phyloP scores from a whole-genome alignment of 2,113 vertebrate genomes.

The Oceanites oceanicus region DNA sequence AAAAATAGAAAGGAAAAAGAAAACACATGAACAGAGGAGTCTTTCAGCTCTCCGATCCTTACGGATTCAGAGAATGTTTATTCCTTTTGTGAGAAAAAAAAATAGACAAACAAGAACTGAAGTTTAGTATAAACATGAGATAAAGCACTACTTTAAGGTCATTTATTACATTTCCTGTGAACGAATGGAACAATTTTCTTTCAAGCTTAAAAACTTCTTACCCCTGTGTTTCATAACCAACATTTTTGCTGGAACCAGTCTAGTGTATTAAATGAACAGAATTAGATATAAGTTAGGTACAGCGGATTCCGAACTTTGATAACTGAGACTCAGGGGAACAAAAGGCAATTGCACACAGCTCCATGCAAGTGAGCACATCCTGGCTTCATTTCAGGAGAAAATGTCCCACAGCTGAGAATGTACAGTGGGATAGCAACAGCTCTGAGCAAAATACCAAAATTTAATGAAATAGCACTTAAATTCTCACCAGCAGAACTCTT shows the following conservation, averaged over 20 bases:
- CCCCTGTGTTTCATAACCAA: background rate
- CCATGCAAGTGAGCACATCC: background rate
- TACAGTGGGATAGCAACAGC: background rate
- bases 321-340: background rate
- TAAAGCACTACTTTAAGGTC: background rate
- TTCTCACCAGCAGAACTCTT: background rate
- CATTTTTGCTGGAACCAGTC: background rate
- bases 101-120: background rate
- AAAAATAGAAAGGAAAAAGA: background rate
- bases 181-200: background rate
- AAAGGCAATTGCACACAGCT: background rate
- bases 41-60: background rate
- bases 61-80: background rate
- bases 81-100: background rate
- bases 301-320: background rate
- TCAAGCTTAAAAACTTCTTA: background rate
- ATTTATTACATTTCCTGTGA: background rate
- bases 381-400: constrained; percentile 22
- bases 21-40: background rate
- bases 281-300: background rate
- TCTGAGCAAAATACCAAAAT: background rate
- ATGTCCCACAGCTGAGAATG: constrained; percentile 13
- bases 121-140: background rate
- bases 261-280: background rate
- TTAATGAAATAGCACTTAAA: background rate